These are phyloP conservation scores for cat (Felis catus) DNA, from an alignment of 2,113 vertebrate genomes.

Conservation along the genomic window F.catus_Fca126_mat1.0 CM031411.1:34096001-34096500, in stretches of 20 bases:
- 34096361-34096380: not conserved
- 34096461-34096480: not conserved
- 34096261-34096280: not conserved
- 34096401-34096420: not conserved
- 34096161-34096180: not conserved
- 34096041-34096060: not conserved
- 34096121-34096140: constrained; percentile 5
- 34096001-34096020: constrained; percentile 44
- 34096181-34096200: not conserved
- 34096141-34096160: not conserved
- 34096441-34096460: not conserved
- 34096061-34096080: not conserved
- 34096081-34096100: constrained; percentile 20
- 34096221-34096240: not conserved
- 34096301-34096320: not conserved
- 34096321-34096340: not conserved
- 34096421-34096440: not conserved
- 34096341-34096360: not conserved
- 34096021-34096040: not conserved
- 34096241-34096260: not conserved
- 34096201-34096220: not conserved
- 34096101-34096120: not conserved
- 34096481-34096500: not conserved
- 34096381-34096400: not conserved
- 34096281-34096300: not conserved